Evolutionary conservation across 2,888 invertebrate genomes (phyloP).

Genomic region (Heliconius aoede): DNA sequence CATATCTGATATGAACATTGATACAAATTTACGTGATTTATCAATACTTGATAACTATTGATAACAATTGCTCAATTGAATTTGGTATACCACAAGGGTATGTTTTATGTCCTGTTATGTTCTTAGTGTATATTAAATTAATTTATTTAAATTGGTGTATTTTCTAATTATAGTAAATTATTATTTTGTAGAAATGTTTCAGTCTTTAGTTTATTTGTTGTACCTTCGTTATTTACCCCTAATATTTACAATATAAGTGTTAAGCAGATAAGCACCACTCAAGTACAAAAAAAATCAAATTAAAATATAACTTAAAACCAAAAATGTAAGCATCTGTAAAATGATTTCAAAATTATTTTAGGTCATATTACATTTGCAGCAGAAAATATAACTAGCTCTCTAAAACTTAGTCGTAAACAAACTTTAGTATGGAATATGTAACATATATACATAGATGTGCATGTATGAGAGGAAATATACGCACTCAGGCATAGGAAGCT

Average conservation of each 20-base stretch:
- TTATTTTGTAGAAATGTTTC: too few species aligned
- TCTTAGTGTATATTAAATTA: neutral
- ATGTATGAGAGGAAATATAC: slow-evolving; percentile 18
- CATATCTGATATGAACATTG: neutral
- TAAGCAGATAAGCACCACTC: neutral
- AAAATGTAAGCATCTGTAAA: neutral
- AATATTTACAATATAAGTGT: neutral
- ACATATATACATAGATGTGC: neutral
- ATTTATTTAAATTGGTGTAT: neutral
- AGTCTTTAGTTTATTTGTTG: neutral
- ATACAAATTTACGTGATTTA: neutral
- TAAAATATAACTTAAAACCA: neutral
- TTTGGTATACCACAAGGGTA: neutral
- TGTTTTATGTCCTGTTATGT: neutral
- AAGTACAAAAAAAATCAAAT: neutral
- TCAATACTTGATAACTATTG: slow-evolving; percentile 17
- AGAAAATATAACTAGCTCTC: slow-evolving; percentile 11
- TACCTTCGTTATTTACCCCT: neutral
- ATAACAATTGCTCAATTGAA: neutral
- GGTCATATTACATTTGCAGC: slow-evolving; percentile 3
- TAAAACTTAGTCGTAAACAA: slow-evolving; percentile 16
- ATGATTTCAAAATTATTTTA: neutral
- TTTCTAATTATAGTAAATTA: neutral
- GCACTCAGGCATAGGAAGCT: slow-evolving; percentile 21
- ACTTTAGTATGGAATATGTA: neutral